Evolutionary conservation across 1,140 invertebrate genomes (phyloP).

Genomic region (Limonius californicus): DNA sequence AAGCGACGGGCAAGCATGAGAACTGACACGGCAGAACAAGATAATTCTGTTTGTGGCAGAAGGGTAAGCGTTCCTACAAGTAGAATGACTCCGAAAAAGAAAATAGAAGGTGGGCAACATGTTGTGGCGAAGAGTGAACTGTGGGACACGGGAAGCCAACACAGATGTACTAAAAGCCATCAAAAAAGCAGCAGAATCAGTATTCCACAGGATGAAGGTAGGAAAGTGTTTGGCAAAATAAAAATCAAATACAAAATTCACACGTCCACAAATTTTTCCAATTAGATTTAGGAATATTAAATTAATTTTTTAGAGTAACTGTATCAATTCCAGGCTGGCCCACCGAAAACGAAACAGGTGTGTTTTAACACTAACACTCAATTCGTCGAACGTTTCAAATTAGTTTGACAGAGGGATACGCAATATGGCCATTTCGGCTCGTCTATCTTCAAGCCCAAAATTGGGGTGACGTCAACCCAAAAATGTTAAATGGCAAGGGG

Average conservation of each 20-base stretch:
- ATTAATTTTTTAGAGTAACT: too few species aligned
- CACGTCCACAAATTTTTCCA: background rate
- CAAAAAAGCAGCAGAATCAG: slow-evolving; percentile 37
- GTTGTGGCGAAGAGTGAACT: slow-evolving; percentile 46
- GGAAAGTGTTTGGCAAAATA: too few species aligned
- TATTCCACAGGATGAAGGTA: slow-evolving; percentile 38
- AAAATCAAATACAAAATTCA: background rate
- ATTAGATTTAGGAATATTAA: too few species aligned
- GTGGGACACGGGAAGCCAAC: slow-evolving; percentile 45
- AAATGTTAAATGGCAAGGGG: too few species aligned
- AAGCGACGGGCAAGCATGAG: slow-evolving; percentile 29
- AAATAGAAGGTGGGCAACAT: slow-evolving; percentile 42
- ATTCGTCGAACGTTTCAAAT: too few species aligned
- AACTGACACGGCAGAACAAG: slow-evolving; percentile 14
- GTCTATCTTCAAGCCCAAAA: too few species aligned
- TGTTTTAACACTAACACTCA: too few species aligned
- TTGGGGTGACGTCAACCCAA: too few species aligned
- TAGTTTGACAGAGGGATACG: too few species aligned
- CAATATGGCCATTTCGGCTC: too few species aligned
- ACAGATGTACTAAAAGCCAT: slow-evolving; percentile 38
- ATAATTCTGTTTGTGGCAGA: slow-evolving; percentile 22
- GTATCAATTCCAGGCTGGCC: too few species aligned
- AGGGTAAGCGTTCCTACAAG: slow-evolving; percentile 35
- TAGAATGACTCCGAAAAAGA: slow-evolving; percentile 33
- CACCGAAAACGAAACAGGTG: too few species aligned